Base-by-base conservation (phyloP, 2,888 invertebrate genomes). In the Theristus sp. region DNA sequence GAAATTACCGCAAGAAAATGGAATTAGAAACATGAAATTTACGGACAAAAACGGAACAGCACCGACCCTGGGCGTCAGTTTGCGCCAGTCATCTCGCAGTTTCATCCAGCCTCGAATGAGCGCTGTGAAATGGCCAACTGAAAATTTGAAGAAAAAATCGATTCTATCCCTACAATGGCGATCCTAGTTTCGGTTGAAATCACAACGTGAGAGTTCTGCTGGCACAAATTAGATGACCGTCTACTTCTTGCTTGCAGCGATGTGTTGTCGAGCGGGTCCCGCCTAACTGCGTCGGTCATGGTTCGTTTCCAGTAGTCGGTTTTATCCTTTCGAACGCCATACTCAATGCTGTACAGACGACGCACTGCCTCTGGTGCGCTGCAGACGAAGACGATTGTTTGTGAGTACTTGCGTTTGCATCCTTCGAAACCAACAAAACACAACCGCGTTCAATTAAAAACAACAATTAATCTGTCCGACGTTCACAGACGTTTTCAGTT, bases 81-180 rank as follows among this genome's bases (percentile, higher is more conserved):
- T 54, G 22, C 2, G 6, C 22, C 13, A 26, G 2, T 29, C 30
- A 22, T 58, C 58, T n/a, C 31, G 3, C 26, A 60, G 27, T 31
- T 24, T 46, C 13, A 27, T 27, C 60, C 29, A 57, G 13, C 57
- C 56, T 2, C 60, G 46, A 29, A 60, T 57, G 13, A 31, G n/a
- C 24, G 49, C 60, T 3, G 60, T 60, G n/a, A 47, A 20, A 25
- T 28, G 27, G n/a, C 31, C 60, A 25, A 60, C 60, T 60, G 56
- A 56, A 60, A 56, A 46, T 25, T 25, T 27, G 38, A 38, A 6
- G 38, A 38, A 6, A 38, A 38, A 38, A 38, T 17, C 38, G n/a
- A n/a, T n/a, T n/a, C n/a, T n/a, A n/a, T n/a, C n/a, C n/a, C n/a
- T n/a, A n/a, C n/a, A n/a, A n/a, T n/a, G n/a, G n/a, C n/a, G n/a